Evolutionary conservation across 2,113 vertebrate genomes (phyloP).

Genomic region (Cygnus atratus): DNA sequence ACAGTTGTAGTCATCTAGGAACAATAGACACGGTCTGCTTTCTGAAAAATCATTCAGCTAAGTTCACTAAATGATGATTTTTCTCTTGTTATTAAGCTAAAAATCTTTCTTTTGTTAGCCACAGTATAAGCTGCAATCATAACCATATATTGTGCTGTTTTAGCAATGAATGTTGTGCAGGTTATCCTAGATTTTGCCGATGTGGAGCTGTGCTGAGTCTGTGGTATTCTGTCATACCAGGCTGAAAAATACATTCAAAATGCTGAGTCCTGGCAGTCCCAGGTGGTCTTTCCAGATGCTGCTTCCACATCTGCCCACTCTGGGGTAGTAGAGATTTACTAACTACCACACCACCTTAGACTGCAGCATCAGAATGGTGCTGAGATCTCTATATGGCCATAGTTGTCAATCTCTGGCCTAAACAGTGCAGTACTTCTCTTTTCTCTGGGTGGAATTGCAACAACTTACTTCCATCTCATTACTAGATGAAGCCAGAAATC

Average conservation of each 20-base stretch:
- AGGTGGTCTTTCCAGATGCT: not conserved
- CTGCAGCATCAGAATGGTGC: not conserved
- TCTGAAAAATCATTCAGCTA: not conserved
- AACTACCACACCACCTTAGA: not conserved
- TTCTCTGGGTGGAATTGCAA: not conserved
- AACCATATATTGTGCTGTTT: not conserved
- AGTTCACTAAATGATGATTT: not conserved
- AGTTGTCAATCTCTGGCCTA: not conserved
- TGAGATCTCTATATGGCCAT: not conserved
- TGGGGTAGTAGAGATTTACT: not conserved
- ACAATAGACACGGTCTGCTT: not conserved
- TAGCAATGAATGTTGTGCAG: not conserved
- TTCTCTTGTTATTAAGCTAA: not conserved
- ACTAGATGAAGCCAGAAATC: fast-evolving
- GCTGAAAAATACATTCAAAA: not conserved
- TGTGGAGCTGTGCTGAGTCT: not conserved
- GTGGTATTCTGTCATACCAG: not conserved
- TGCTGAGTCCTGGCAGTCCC: not conserved
- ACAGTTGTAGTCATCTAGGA: not conserved
- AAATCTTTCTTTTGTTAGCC: not conserved
- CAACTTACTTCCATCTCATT: not conserved
- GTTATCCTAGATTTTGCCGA: not conserved
- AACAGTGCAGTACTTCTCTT: not conserved
- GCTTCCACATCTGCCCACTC: not conserved
- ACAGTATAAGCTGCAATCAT: not conserved